Percentiles rank a stretch among this genome's conserved stretches.
Conservation (phyloP, 2,113 vertebrate species). For the Amblyopsis rosae region DNA sequence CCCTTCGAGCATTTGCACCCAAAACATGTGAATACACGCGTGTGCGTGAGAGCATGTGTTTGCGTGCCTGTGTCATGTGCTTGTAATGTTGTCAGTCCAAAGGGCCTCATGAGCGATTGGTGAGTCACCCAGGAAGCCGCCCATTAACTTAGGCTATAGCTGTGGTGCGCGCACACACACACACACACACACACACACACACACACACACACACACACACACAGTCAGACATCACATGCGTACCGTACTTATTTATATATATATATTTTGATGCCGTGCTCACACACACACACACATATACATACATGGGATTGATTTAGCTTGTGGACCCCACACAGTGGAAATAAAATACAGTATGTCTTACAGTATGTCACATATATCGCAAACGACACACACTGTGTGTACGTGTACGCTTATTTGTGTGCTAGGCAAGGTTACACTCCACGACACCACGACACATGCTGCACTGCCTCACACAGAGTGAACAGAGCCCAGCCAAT, state of each 20-base stretch:
- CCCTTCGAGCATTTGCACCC: constrained; percentile 57
- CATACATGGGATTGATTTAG: constrained; percentile 46
- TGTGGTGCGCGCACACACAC: background rate
- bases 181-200: constrained; percentile 11
- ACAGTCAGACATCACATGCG: constrained; percentile 12
- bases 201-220: constrained; percentile 13
- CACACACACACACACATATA: constrained; percentile 9
- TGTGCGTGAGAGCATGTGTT: constrained; percentile 11
- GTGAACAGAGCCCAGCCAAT: constrained; percentile 46
- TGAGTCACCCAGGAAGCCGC: constrained; percentile 59
- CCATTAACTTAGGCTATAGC: constrained; percentile 14
- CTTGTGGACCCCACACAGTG: constrained; percentile 45
- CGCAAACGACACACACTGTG: constrained; percentile 49
- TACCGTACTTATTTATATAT: background rate
- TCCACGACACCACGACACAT: too few species aligned
- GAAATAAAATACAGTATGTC: constrained; percentile 45
- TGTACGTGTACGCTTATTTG: too few species aligned
- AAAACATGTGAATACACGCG: constrained; percentile 2
- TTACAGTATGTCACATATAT: constrained; percentile 42
- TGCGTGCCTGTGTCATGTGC: constrained; percentile 38
- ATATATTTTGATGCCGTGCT: background rate
- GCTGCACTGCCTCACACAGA: background rate
- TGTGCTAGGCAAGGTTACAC: too few species aligned
- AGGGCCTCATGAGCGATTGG: constrained; percentile 29
- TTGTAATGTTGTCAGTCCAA: constrained; percentile 1